Evolutionary conservation across 2,888 invertebrate species (phyloP).

Genomic region (Vandiemenella viatica): DNA sequence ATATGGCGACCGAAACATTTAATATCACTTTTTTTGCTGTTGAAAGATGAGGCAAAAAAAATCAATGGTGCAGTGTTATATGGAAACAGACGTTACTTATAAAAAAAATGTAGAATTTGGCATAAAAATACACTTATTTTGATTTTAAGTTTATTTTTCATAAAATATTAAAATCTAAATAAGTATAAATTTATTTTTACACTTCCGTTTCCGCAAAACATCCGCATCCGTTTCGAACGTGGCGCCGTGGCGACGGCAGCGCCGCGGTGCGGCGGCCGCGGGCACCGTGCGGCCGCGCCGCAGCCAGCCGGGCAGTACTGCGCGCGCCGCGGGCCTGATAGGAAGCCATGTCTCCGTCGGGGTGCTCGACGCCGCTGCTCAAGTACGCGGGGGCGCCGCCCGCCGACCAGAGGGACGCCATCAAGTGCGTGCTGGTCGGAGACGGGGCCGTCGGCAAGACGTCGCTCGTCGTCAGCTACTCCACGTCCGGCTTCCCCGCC

Average conservation of each 20-base stretch:
- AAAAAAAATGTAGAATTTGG: too few species aligned
- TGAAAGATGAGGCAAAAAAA: too few species aligned
- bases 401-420: constrained; percentile 20
- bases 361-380: constrained; percentile 14
- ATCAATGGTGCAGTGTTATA: too few species aligned
- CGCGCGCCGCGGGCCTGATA: background rate
- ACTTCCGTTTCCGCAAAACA: too few species aligned
- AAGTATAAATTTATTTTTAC: too few species aligned
- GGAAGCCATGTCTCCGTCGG: constrained; percentile 16
- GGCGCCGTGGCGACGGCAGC: background rate
- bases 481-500: constrained; percentile 80
- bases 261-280: background rate
- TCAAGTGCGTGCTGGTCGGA: constrained; percentile 89
- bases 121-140: too few species aligned
- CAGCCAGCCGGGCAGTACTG: background rate
- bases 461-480: constrained; percentile 82
- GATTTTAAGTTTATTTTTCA: too few species aligned
- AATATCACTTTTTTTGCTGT: too few species aligned
- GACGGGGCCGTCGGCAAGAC: constrained; percentile 92
- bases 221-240: too few species aligned
- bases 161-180: too few species aligned
- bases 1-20: too few species aligned
- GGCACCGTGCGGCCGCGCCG: background rate
- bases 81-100: too few species aligned
- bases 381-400: background rate